phyloP scores from a whole-genome alignment of 92 coral and sea anemone genomes.

The Siderastrea radians region DNA sequence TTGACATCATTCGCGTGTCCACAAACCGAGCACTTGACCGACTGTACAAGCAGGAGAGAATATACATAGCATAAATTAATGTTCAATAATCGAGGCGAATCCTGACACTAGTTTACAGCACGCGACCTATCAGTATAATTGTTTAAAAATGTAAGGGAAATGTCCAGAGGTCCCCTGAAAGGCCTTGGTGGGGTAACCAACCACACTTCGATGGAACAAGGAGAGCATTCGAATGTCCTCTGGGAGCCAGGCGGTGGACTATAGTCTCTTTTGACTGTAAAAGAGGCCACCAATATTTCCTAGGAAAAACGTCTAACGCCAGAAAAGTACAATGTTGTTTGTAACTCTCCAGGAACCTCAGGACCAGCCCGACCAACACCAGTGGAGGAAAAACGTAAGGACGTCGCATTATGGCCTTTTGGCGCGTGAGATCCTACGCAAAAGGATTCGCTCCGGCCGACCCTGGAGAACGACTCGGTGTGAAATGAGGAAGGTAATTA shows the following conservation, averaged over 20 bases:
- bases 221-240: slow-evolving; percentile 12
- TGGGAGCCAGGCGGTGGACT: not conserved
- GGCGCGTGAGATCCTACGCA: slow-evolving; percentile 19
- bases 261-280: not conserved
- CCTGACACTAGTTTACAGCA: not conserved
- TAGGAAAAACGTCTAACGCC: slow-evolving; percentile 51
- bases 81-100: too few species aligned
- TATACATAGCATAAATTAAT: not conserved
- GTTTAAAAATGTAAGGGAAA: not conserved
- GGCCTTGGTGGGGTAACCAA: not conserved
- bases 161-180: not conserved
- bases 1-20: not conserved
- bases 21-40: slow-evolving; percentile 4
- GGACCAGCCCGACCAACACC: not conserved
- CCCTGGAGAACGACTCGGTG: slow-evolving; percentile 41
- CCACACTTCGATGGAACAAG: not conserved
- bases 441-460: slow-evolving; percentile 49
- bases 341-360: slow-evolving; percentile 30
- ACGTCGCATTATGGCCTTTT: slow-evolving; percentile 16
- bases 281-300: slow-evolving; percentile 39
- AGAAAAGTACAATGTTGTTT: slow-evolving; percentile 50
- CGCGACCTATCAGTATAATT: not conserved
- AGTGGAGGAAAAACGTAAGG: slow-evolving; percentile 66
- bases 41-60: not conserved
- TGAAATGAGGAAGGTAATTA: slow-evolving; percentile 18